Conservation (phyloP, 2,888 invertebrate genomes). For the Strigamia transsilvanica region DNA sequence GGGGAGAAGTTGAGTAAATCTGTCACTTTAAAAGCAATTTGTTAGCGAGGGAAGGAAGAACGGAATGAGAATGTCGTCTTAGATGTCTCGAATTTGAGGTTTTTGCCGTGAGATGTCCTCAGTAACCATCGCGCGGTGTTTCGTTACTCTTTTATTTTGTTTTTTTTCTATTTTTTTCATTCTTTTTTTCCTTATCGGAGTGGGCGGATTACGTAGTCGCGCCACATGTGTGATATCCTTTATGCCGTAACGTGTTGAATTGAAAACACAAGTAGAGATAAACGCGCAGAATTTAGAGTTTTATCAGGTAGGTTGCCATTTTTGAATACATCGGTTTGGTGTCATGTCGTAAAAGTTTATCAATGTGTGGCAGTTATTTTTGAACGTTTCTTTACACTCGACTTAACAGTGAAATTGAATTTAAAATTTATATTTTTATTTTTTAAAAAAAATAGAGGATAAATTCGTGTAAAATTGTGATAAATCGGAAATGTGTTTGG, state of each 20-base stretch:
- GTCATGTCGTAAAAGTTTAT: not conserved
- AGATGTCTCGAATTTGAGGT: not conserved
- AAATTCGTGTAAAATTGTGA: not conserved
- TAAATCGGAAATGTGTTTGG: not conserved
- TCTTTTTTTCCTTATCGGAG: slow-evolving; percentile 5
- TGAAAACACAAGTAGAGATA: not conserved
- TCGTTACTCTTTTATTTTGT: not conserved
- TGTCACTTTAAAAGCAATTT: slow-evolving; percentile 15
- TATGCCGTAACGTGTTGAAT: slow-evolving; percentile 14
- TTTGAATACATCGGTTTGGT: not conserved
- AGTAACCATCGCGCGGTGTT: not conserved
- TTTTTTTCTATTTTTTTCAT: not conserved
- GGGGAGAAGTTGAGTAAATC: not conserved
- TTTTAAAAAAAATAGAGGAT: not conserved
- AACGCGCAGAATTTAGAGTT: slow-evolving; percentile 15
- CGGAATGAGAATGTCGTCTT: not conserved
- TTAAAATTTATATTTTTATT: too few species aligned
- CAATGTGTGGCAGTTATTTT: not conserved
- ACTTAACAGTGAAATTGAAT: too few species aligned
- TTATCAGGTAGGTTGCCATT: slow-evolving; percentile 34
- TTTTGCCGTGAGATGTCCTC: not conserved
- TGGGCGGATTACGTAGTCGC: slow-evolving; percentile 23
- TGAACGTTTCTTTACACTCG: not conserved
- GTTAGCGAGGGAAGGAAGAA: not conserved
- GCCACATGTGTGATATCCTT: slow-evolving; percentile 11